Base-by-base conservation (phyloP, 37 sponge, comb jelly and placozoan species). In the Oscarella lobularis region DNA sequence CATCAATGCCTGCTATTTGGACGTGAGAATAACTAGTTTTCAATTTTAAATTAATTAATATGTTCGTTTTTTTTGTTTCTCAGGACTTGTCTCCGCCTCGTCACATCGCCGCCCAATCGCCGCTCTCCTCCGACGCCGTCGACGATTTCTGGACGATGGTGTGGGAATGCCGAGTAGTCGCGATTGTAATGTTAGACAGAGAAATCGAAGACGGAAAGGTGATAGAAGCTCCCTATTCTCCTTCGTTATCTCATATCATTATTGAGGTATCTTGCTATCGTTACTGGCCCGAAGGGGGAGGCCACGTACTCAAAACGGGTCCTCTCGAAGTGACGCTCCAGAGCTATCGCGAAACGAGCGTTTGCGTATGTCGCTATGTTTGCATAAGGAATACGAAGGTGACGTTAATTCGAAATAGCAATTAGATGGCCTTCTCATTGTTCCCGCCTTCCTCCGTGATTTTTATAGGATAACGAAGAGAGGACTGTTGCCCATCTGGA, bases 101-200 rank as follows among this genome's bases (percentile, higher is more conserved):
- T 27, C 20, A 48, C 60, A 48, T 48, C 20, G 60, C 20, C 14
- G 60, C 60, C 20, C 60, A 48, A 20, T 9, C 60, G 9, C 60
- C 60, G 9, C 14, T 48, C 20, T 20, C 60, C 20, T 20, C 60
- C 20, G 60, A 48, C 14, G 20, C 60, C 60, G 20, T 48, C 20
- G 60, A 48, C 9, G 60, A 48, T 48, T 48, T 48, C 60, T 48
- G 60, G 60, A 48, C 60, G 20, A 48, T 48, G 60, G 60, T 48
- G 60, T 48, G 60, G 60, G 60, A 48, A 48, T 48, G 20, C 20
- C 14, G 20, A 27, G 20, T 48, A 27, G 14, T 20, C 9, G 60
- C 20, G 9, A 48, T 48, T 48, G 60, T 48, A 27, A 48, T 48
- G 60, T 20, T 48, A 27, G 60, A 9, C 20, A 20, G 14, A 20